Conservation (phyloP, 2,113 vertebrate genomes). For the Symphodus melops region DNA sequence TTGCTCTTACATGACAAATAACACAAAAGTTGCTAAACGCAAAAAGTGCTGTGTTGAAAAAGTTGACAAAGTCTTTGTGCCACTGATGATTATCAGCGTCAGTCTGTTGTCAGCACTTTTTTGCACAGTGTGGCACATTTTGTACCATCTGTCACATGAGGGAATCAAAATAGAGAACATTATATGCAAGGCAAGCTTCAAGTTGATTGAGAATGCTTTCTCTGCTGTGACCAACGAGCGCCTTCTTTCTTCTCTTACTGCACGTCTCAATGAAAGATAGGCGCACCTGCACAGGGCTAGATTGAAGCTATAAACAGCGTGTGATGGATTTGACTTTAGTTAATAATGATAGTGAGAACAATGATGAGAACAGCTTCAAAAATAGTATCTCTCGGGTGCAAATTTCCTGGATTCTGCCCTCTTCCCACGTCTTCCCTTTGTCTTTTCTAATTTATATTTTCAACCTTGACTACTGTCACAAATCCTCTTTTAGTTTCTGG, state of each 20-base stretch:
- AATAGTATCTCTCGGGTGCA: not conserved
- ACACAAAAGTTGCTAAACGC: slow-evolving; percentile 25
- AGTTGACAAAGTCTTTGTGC: slow-evolving; percentile 44
- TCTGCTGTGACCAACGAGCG: slow-evolving; percentile 46
- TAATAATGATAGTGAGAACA: slow-evolving; percentile 40
- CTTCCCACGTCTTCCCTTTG: not conserved
- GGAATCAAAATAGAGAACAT: slow-evolving; percentile 39
- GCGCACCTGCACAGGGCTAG: slow-evolving; percentile 21
- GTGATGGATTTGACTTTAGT: slow-evolving; percentile 43
- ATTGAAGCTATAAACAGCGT: slow-evolving; percentile 27
- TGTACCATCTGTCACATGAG: slow-evolving; percentile 47
- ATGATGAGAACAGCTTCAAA: slow-evolving; percentile 20
- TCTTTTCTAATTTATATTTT: slow-evolving; percentile 6
- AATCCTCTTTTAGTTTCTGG: not conserved
- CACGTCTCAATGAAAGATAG: slow-evolving; percentile 41
- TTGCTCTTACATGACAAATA: slow-evolving; percentile 28
- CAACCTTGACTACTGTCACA: not conserved
- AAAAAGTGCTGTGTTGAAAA: slow-evolving; percentile 27
- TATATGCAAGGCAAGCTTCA: slow-evolving; percentile 31
- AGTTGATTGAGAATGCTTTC: slow-evolving; percentile 34
- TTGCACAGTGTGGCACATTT: slow-evolving; percentile 46
- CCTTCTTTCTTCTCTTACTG: slow-evolving; percentile 13
- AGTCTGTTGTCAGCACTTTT: slow-evolving; percentile 56
- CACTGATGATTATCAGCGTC: slow-evolving; percentile 27
- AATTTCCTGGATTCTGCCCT: not conserved